Conservation (phyloP, 2,888 invertebrate genomes). For the Synergus japonicus region DNA sequence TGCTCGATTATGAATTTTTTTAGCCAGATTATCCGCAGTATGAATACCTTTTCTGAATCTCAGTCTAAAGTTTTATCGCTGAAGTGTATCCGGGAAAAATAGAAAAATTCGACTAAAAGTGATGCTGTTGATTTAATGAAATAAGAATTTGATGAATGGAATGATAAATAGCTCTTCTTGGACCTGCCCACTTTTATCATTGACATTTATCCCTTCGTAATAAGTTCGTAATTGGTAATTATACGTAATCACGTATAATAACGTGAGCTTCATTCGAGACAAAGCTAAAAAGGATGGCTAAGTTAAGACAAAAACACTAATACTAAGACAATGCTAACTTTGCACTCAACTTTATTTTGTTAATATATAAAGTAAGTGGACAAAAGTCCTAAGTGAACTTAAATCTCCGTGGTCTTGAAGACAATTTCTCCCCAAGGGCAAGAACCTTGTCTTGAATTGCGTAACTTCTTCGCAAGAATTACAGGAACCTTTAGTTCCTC, state of each 20-base stretch:
- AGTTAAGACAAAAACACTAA: too few relatives aligned
- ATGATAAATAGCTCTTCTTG: background rate
- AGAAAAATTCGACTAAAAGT: background rate
- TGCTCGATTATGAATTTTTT: constrained; percentile 51
- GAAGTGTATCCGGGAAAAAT: background rate
- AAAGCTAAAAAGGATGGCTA: too few relatives aligned
- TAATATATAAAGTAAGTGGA: constrained; percentile 4
- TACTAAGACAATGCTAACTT: constrained; percentile 10
- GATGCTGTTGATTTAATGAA: constrained; percentile 5
- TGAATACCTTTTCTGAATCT: constrained; percentile 15
- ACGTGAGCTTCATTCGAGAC: too few relatives aligned
- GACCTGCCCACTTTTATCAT: too few relatives aligned
- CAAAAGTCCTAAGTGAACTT: constrained; percentile 15
- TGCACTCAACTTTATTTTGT: background rate
- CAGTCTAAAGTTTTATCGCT: constrained; percentile 18
- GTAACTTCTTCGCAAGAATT: constrained; percentile 5
- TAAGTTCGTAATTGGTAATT: too few relatives aligned
- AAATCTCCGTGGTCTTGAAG: constrained; percentile 16
- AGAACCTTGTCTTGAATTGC: constrained; percentile 14
- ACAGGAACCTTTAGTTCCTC: constrained; percentile 21
- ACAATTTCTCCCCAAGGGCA: constrained; percentile 23
- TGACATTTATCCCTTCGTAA: too few relatives aligned
- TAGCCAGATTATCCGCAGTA: constrained; percentile 22
- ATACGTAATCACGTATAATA: too few relatives aligned
- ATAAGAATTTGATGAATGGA: background rate